Percentiles rank a stretch among this genome's conserved stretches.
phyloP scores from a whole-genome alignment of 2,113 vertebrate species.

The Phaethornis superciliosus region DNA sequence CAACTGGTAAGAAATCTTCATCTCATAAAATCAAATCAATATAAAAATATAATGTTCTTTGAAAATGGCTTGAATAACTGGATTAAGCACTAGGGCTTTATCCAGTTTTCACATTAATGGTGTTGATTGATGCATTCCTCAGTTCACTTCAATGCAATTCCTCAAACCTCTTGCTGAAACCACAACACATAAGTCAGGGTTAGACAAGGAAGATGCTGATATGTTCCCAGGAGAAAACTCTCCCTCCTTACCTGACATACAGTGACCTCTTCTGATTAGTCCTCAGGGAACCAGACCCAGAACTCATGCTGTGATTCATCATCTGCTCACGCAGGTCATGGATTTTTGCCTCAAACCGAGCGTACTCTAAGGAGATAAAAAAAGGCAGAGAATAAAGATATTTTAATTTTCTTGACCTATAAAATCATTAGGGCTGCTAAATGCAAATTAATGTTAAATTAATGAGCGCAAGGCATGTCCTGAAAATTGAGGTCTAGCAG shows the following conservation, averaged over 20 bases:
- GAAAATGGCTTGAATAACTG: background rate
- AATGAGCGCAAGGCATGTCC: background rate
- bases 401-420: slow-evolving; percentile 52
- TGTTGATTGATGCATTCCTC: background rate
- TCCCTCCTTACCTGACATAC: slow-evolving; percentile 88
- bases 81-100: background rate
- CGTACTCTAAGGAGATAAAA: slow-evolving; percentile 84
- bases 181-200: background rate
- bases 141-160: background rate
- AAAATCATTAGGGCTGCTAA: slow-evolving; percentile 18
- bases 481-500: slow-evolving; percentile 8
- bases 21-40: background rate
- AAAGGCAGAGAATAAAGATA: slow-evolving; percentile 50
- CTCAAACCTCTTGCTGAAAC: background rate
- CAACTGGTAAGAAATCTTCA: background rate
- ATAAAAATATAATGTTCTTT: background rate
- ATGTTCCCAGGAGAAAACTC: background rate
- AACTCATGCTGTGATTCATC: slow-evolving; percentile 99
- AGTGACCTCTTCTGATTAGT: slow-evolving; percentile 97
- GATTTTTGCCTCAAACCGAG: slow-evolving; percentile 97
- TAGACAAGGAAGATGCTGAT: background rate
- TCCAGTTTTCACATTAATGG: background rate
- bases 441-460: slow-evolving; percentile 28
- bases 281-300: slow-evolving; percentile 93
- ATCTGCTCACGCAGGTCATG: slow-evolving; percentile 98